Conservation (phyloP, 2,797 vertebrate genomes). For the Falco novaeseelandiae region DNA sequence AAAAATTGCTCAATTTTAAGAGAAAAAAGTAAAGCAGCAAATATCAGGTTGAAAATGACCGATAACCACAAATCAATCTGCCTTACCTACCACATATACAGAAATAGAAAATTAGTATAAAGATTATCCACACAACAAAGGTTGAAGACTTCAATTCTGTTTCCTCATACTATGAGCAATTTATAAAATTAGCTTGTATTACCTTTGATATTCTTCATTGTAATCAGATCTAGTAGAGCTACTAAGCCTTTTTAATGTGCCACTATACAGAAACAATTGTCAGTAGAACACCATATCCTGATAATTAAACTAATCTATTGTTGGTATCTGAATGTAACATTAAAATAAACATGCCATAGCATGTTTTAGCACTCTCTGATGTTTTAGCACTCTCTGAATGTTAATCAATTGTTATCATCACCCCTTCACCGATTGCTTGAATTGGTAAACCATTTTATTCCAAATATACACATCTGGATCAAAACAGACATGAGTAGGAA, state of each 20-base stretch:
- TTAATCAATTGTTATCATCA: not conserved
- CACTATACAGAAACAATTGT: not conserved
- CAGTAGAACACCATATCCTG: not conserved
- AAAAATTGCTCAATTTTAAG: not conserved
- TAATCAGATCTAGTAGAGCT: not conserved
- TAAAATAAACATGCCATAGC: not conserved
- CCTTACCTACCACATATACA: not conserved
- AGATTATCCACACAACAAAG: not conserved
- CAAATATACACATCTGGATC: not conserved
- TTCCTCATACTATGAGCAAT: not conserved
- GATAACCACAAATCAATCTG: not conserved
- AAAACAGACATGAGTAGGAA: not conserved
- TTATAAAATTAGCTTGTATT: not conserved
- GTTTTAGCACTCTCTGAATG: no score
- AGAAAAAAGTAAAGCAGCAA: not conserved
- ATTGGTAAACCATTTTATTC: not conserved
- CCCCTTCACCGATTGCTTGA: not conserved
- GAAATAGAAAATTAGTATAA: not conserved
- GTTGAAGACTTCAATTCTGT: not conserved
- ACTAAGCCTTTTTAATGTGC: not conserved
- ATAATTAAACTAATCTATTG: not conserved
- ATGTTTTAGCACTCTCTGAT: not conserved
- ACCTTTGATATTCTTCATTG: not conserved
- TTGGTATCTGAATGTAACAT: not conserved
- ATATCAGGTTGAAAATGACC: not conserved